phyloP scores from a whole-genome alignment of 2,888 invertebrate species.

The Lamellibrachia columna region DNA sequence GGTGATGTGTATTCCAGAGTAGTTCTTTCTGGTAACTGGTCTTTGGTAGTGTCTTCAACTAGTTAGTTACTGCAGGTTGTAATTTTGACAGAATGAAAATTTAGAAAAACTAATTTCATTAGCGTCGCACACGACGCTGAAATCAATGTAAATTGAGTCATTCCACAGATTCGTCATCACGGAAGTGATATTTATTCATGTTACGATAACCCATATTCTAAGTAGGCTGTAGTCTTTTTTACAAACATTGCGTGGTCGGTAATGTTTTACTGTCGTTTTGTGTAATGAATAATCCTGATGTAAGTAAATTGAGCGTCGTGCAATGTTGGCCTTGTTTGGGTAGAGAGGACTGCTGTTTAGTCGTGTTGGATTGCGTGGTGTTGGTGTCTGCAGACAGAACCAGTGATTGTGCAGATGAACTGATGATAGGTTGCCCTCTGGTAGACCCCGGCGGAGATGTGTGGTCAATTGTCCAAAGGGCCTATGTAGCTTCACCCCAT shows the following conservation, averaged over 20 bases:
- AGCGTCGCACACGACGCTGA: not conserved
- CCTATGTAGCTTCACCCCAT: not conserved
- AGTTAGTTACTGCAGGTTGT: not conserved
- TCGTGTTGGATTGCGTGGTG: not conserved
- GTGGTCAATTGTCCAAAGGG: not conserved
- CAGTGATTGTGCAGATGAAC: not conserved
- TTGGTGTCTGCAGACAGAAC: not conserved
- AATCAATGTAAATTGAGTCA: not conserved
- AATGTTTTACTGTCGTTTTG: not conserved
- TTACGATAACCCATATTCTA: conserved; percentile 11
- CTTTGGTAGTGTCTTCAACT: not conserved
- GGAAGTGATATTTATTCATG: not conserved
- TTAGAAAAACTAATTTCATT: not conserved
- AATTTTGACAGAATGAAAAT: not conserved
- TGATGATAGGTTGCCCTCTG: not conserved
- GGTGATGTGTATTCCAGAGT: not conserved
- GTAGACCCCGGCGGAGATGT: not conserved
- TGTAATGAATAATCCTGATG: conserved; percentile 1
- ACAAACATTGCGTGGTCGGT: not conserved
- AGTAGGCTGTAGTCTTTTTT: conserved; percentile 5
- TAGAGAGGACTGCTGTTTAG: not conserved
- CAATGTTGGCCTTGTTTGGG: not conserved
- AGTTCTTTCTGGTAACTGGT: not conserved
- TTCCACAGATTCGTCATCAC: not conserved
- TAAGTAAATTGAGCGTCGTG: not conserved